Percentiles rank a stretch among this genome's conserved stretches.
Evolutionary conservation across 1,140 invertebrate genomes (phyloP).

Genomic region (Vanessa tameamea): DNA sequence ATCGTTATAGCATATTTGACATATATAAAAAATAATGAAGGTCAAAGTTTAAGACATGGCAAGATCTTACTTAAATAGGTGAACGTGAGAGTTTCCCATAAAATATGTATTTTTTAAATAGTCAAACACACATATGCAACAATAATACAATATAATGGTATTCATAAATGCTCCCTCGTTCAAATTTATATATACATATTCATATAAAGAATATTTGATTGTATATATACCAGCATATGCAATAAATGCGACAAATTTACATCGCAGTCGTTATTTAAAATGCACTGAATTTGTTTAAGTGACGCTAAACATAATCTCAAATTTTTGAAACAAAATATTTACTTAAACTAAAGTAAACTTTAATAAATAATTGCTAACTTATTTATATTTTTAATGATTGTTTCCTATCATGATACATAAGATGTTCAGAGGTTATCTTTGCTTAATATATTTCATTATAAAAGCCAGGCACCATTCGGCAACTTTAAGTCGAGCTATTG

Average conservation of each 20-base stretch:
- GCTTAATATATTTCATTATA: slow-evolving; percentile 34
- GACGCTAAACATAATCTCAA: background rate
- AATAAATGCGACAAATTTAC: background rate
- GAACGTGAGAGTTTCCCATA: too few relatives aligned
- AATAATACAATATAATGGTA: slow-evolving; percentile 6
- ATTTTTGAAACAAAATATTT: background rate
- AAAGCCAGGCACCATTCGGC: slow-evolving; percentile 61
- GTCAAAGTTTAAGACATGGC: background rate
- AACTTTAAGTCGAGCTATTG: slow-evolving; percentile 25
- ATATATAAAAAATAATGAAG: background rate
- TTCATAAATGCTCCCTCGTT: slow-evolving; percentile 20
- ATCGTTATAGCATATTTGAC: slow-evolving; percentile 11
- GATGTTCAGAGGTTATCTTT: background rate
- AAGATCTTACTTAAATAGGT: background rate
- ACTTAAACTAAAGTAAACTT: background rate
- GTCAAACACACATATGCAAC: slow-evolving; percentile 11
- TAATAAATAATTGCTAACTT: background rate
- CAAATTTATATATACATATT: slow-evolving; percentile 17
- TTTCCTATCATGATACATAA: background rate
- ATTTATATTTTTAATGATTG: background rate
- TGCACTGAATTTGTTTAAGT: background rate
- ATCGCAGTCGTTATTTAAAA: background rate
- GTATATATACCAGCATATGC: slow-evolving; percentile 1
- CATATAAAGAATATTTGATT: background rate
- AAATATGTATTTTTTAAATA: background rate